phyloP scores from a whole-genome alignment of 2,113 vertebrate genomes.

The Scytalopus superciliaris region DNA sequence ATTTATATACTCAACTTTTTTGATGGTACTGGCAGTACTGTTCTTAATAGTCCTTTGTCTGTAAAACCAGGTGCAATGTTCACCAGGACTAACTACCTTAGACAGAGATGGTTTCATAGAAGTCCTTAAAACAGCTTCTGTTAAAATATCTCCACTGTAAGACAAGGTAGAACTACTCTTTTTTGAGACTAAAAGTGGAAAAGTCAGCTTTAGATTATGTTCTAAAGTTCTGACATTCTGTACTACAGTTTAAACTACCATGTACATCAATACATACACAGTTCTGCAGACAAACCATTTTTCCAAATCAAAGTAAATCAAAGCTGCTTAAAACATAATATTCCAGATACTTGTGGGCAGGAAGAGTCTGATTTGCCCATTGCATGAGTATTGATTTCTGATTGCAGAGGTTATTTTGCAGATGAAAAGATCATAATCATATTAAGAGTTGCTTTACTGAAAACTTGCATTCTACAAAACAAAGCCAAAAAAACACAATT shows the following conservation, averaged over 20 bases:
- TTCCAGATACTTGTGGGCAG: conserved; percentile 4
- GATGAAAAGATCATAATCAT: conserved; percentile 48
- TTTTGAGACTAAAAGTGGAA: not conserved
- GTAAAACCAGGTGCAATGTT: not conserved
- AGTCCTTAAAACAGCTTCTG: not conserved
- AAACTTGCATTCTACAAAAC: conserved; percentile 8
- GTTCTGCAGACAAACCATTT: conserved; percentile 24
- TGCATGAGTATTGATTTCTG: conserved; percentile 58
- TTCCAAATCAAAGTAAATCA: conserved; percentile 62
- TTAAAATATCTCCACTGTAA: not conserved
- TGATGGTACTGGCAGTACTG: not conserved
- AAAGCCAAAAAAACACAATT: not conserved
- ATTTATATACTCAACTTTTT: not conserved
- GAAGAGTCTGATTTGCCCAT: conserved; percentile 31
- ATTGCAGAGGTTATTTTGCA: conserved; percentile 54
- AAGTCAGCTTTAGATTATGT: conserved; percentile 1
- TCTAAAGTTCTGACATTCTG: conserved; percentile 44
- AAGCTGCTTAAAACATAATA: conserved; percentile 45
- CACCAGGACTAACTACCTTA: not conserved
- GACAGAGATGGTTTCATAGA: not conserved
- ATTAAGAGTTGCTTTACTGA: not conserved
- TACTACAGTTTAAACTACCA: not conserved
- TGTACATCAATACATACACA: conserved; percentile 27
- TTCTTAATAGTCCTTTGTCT: not conserved
- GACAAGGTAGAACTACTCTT: not conserved